phyloP scores from a whole-genome alignment of 2,888 invertebrate genomes.

The Acrobasis repandana region DNA sequence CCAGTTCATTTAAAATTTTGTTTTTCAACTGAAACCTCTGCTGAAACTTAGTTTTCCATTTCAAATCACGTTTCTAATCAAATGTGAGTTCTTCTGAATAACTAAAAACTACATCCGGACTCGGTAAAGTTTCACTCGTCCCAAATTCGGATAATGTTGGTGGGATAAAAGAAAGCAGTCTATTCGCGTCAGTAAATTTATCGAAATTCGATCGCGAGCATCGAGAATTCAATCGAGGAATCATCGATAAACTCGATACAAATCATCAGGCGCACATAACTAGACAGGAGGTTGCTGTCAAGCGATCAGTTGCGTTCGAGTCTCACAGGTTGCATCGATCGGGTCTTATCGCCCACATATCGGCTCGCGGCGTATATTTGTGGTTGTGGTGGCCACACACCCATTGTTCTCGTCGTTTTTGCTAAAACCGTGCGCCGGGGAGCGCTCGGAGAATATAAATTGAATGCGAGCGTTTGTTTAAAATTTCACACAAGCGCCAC shows the following conservation, averaged over 20 bases:
- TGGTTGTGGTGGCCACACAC: constrained; percentile 39
- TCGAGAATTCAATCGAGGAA: constrained; percentile 31
- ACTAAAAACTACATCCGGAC: background rate
- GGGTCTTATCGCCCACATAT: constrained; percentile 56
- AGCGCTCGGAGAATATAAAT: constrained; percentile 59
- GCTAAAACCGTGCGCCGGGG: constrained; percentile 47
- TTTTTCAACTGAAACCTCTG: constrained; percentile 4
- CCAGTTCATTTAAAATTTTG: constrained; percentile 3
- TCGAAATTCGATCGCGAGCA: constrained; percentile 16
- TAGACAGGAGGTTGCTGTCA: constrained; percentile 45
- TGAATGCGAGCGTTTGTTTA: constrained; percentile 59
- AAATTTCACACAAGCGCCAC: constrained; percentile 53
- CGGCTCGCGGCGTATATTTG: constrained; percentile 38
- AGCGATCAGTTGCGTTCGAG: constrained; percentile 24
- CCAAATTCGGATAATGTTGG: too few relatives aligned
- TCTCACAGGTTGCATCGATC: constrained; percentile 55
- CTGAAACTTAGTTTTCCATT: background rate
- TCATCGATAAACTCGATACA: constrained; percentile 60
- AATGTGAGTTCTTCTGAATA: background rate
- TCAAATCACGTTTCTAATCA: background rate
- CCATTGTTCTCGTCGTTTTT: constrained; percentile 50
- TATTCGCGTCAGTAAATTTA: too few relatives aligned
- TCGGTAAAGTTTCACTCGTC: too few relatives aligned
- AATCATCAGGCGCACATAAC: constrained; percentile 57
- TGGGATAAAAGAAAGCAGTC: too few relatives aligned